Base-by-base conservation (phyloP, 2,888 invertebrate species). In the Orchesellides sinensis region DNA sequence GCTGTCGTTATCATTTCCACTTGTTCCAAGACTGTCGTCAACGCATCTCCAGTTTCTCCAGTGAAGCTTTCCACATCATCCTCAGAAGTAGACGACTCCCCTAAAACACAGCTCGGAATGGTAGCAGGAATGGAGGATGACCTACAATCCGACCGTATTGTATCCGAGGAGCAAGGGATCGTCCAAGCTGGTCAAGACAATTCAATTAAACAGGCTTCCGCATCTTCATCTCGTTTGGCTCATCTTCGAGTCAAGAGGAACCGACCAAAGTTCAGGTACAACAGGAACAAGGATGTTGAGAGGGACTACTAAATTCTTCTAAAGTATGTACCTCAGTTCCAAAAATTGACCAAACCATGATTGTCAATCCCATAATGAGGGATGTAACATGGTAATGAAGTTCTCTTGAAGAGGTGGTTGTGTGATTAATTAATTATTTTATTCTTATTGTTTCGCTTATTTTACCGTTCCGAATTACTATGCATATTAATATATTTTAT, bases 241-340 rank as follows among this genome's bases (percentile, higher is more conserved):
- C 66, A n/a, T 4, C 45, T 3, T 23, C 17, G 47, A 45, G 47
- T 45, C 0, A 66, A 66, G 47, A 25, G 35, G 29, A 69, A 21
- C 35, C 40, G 27, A 12, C 17, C 27, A 1, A 73, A 63, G 45
- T 14, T 78, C 17, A 27, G 69, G 8, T 78, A 68, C 61, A 68
- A 49, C 32, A 29, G 69, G 10, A 61, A 68, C 21, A 23, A 56
- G 14, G 78, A 78, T 14, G 23, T 79, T 40, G 23, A 35, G 14
- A 8, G 70, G 27, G 79, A 79, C 29, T 75, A 75, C 35, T 74
- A 40, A 74, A n/a, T 8, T 21, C 5, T n/a, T n/a, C n/a, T n/a
- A n/a, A 17, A 8, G 1, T 2, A 52, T 52, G 1, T 17, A 17
- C 10, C 12, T n/a, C 3, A 17, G 5, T 10, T 8, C 1, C 21